phyloP scores from a whole-genome alignment of 2,113 vertebrate species.

The Boulengeromyrus knoepffleri region DNA sequence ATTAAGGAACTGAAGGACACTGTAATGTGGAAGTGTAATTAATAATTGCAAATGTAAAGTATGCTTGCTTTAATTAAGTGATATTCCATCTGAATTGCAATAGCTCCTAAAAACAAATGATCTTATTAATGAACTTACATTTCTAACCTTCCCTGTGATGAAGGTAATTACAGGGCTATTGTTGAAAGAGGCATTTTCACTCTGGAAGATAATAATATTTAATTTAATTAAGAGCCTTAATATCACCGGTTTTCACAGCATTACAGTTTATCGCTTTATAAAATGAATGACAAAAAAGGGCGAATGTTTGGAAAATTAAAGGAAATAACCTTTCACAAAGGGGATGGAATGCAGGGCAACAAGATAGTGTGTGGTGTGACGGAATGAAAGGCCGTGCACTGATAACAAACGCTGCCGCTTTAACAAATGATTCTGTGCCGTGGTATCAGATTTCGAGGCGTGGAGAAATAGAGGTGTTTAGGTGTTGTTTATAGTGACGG shows the following conservation, averaged over 20 bases:
- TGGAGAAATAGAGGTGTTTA: background rate
- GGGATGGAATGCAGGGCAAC: background rate
- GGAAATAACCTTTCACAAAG: background rate
- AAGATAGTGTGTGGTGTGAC: background rate
- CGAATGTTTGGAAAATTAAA: background rate
- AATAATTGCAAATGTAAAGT: slow-evolving; percentile 32
- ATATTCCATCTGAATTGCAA: slow-evolving; percentile 14
- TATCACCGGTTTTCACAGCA: slow-evolving; percentile 26
- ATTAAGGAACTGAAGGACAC: slow-evolving; percentile 24
- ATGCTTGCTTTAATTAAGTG: slow-evolving; percentile 19
- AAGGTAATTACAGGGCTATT: slow-evolving; percentile 31
- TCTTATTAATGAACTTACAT: slow-evolving; percentile 30
- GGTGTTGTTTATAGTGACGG: background rate
- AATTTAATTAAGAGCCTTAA: slow-evolving; percentile 34
- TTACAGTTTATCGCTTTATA: slow-evolving; percentile 25
- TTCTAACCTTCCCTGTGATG: slow-evolving; percentile 24
- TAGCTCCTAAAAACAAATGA: slow-evolving; percentile 31
- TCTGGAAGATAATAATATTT: slow-evolving; percentile 29
- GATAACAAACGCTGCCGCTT: background rate
- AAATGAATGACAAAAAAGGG: slow-evolving; percentile 20
- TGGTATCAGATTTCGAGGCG: background rate
- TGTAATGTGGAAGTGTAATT: slow-evolving; percentile 31
- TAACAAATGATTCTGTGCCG: background rate
- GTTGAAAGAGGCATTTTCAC: slow-evolving; percentile 17
- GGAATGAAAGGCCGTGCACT: background rate